Base-by-base conservation (phyloP, 37 sponge, comb jelly and placozoan species). In the Theonella swinhoei region DNA sequence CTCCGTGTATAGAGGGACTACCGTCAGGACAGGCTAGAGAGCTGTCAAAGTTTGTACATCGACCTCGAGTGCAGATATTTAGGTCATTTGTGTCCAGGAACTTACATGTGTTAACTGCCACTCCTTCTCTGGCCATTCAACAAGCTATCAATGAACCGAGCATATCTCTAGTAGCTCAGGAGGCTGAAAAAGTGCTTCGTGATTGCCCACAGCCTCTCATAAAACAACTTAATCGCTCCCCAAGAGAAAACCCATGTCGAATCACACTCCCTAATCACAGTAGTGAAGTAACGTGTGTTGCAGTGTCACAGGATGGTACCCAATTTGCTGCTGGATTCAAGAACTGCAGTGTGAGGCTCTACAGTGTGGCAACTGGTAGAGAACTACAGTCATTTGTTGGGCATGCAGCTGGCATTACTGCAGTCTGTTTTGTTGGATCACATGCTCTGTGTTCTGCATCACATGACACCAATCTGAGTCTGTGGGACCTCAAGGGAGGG, bases 131-230 rank as follows among this genome's bases (percentile, higher is more conserved):
- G 39, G 74, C 94, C 17, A 73, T 92, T 29, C 98, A 97, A 68
- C 98, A 97, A 72, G 95, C 98, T 20, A 23, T 97, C 64, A 97
- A 97, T 74, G 93, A 92, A 64, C 91, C 98, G 3, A 43, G 62
- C 22, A 23, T 73, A 8, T 88, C 95, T 22, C 0, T 75, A 0
- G 63, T 92, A 4, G 58, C 90, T 34, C 47, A 80, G 34, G 70
- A 66, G 5, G 95, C 88, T 32, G 31, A 39, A 37, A 28, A 68
- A 23, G n/a, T 83, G 19, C 42, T 88, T 4, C 36, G 43, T 23
- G 64, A 70, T 4, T 69, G 62, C 37, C 76, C 85, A 19, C 58
- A 81, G 3, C 83, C 97, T 17, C 25, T 90, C 32, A 66, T 92
- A 30, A 35, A 70, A 25, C 92, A 93, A 88, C 37, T 81, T 26